Evolutionary conservation across 2,113 vertebrate genomes (phyloP).

Genomic region (Promerops cafer): DNA sequence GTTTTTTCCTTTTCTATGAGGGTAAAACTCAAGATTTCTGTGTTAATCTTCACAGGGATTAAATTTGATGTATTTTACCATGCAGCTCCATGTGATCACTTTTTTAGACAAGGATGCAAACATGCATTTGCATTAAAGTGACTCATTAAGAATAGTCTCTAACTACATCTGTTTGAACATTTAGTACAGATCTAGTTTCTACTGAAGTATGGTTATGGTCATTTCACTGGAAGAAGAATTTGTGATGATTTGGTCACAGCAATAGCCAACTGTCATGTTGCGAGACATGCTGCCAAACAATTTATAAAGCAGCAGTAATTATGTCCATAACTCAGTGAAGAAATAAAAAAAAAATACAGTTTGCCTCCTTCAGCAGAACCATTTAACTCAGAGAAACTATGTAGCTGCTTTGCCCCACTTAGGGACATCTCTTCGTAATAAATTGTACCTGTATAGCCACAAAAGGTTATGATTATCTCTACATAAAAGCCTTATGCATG

Average conservation of each 20-base stretch:
- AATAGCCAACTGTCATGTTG: neutral
- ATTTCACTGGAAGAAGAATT: neutral
- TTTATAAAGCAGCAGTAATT: neutral
- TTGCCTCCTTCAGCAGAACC: neutral
- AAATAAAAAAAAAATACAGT: neutral
- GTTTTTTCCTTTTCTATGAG: neutral
- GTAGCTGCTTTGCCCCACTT: neutral
- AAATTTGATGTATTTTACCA: neutral
- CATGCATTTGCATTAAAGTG: neutral
- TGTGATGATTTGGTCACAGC: neutral
- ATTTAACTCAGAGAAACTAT: neutral
- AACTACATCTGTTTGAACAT: neutral
- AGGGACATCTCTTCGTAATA: neutral
- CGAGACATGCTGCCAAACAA: neutral
- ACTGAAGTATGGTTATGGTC: neutral
- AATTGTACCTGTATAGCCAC: neutral
- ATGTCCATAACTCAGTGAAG: neutral
- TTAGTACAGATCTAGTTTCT: neutral
- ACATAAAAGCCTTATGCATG: neutral
- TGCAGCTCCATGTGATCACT: neutral
- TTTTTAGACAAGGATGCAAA: neutral
- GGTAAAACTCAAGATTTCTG: neutral
- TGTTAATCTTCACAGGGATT: neutral
- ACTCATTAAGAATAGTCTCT: neutral
- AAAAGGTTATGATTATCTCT: neutral